Evolutionary conservation across 2,888 invertebrate species (phyloP).

Genomic region (Byasa hedistus): DNA sequence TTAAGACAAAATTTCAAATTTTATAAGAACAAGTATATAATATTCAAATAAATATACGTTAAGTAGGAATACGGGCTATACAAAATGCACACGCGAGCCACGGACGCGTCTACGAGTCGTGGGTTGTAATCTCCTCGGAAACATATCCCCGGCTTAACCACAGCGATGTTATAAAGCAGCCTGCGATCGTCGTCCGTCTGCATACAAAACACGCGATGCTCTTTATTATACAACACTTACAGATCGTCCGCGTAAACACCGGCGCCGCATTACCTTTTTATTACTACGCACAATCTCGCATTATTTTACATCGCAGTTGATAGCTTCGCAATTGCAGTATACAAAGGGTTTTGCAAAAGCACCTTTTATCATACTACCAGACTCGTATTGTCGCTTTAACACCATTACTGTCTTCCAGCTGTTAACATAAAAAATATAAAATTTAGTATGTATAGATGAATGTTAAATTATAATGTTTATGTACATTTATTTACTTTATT

Average conservation of each 20-base stretch:
- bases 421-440: too few species aligned
- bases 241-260: conserved; percentile 24
- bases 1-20: too few species aligned
- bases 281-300: conserved; percentile 8
- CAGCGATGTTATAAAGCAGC: conserved; percentile 2
- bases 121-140: conserved; percentile 24
- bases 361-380: too few species aligned
- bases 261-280: conserved; percentile 24
- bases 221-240: conserved; percentile 31
- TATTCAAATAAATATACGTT: not conserved
- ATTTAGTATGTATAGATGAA: too few species aligned
- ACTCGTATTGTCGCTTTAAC: too few species aligned
- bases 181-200: conserved; percentile 29
- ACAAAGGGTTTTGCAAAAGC: too few species aligned
- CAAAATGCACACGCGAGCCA: conserved; percentile 5
- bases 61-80: not conserved
- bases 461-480: too few species aligned
- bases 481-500: too few species aligned
- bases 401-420: too few species aligned
- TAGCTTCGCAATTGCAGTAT: too few species aligned
- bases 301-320: conserved; percentile 11
- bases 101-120: conserved; percentile 19
- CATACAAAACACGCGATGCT: conserved; percentile 33
- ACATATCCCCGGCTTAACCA: conserved; percentile 13
- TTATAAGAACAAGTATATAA: too few species aligned